phyloP scores from a whole-genome alignment of 2,113 vertebrate species.

The Australoheros scitulus region DNA sequence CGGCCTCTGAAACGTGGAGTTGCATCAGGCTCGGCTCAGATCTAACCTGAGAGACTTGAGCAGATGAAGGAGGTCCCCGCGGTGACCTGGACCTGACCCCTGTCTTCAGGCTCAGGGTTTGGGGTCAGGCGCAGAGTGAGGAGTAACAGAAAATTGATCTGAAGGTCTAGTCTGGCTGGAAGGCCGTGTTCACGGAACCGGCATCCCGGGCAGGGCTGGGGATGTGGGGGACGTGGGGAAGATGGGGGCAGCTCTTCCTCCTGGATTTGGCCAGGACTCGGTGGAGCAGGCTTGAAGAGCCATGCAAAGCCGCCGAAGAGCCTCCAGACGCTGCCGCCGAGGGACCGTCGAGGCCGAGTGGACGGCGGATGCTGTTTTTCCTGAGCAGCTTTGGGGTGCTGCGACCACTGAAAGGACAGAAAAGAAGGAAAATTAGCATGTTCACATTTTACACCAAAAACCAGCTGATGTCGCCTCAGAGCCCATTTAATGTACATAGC shows the following conservation, averaged over 20 bases:
- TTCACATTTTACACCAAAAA: background rate
- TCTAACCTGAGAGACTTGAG: background rate
- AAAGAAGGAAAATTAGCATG: background rate
- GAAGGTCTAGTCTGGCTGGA: conserved; percentile 21
- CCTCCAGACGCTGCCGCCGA: background rate
- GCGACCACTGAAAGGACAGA: conserved; percentile 19
- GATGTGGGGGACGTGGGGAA: conserved; percentile 43
- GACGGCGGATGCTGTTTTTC: conserved; percentile 11
- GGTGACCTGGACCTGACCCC: background rate
- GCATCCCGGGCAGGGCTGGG: background rate
- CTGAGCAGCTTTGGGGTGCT: conserved; percentile 37
- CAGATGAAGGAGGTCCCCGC: background rate
- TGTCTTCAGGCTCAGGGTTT: no score
- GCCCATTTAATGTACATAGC: no score
- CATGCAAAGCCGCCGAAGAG: background rate
- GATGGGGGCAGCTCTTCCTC: conserved; percentile 82
- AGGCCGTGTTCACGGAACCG: conserved; percentile 24
- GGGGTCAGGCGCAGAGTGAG: background rate
- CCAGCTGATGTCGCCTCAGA: background rate
- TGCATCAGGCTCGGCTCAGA: background rate
- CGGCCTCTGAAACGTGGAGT: background rate
- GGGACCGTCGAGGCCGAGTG: background rate
- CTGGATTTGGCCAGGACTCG: conserved; percentile 86
- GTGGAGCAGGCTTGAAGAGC: conserved; percentile 82
- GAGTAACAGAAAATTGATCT: background rate